Percentiles rank a stretch among this genome's conserved stretches.
Conservation (phyloP, 1,140 invertebrate species). For the Amphibalanus amphitrite region DNA sequence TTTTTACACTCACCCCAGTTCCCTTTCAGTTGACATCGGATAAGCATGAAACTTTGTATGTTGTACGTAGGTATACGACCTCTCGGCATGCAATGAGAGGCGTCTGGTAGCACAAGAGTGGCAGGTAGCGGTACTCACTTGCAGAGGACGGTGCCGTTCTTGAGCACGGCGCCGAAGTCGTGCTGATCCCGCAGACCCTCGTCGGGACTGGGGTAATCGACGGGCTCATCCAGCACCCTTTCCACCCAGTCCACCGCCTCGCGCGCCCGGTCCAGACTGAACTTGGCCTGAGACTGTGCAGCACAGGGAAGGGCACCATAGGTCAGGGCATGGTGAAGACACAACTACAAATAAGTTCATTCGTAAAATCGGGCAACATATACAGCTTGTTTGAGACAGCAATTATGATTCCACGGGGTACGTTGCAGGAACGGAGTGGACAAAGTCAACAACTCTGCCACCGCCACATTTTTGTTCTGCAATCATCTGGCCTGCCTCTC, state of each 20-base stretch:
- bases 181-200: slow-evolving; percentile 27
- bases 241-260: slow-evolving; percentile 33
- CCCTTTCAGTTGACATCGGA: no score
- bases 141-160: slow-evolving; percentile 35
- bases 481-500: no score
- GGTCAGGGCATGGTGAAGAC: background rate
- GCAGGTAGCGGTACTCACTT: slow-evolving; percentile 26
- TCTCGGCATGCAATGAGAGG: no score
- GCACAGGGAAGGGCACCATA: slow-evolving; percentile 11
- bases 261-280: slow-evolving; percentile 31
- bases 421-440: no score
- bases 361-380: background rate
- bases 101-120: no score
- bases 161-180: slow-evolving; percentile 32
- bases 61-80: no score
- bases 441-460: no score
- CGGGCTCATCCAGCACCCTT: slow-evolving; percentile 25
- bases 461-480: no score
- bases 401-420: no score
- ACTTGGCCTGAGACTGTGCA: slow-evolving; percentile 35
- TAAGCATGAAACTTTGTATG: no score
- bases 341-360: background rate
- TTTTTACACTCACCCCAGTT: no score
- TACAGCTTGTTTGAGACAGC: no score
- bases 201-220: slow-evolving; percentile 24